Evolutionary conservation across 2,888 invertebrate genomes (phyloP).

Genomic region (Pediacus dermestoides): DNA sequence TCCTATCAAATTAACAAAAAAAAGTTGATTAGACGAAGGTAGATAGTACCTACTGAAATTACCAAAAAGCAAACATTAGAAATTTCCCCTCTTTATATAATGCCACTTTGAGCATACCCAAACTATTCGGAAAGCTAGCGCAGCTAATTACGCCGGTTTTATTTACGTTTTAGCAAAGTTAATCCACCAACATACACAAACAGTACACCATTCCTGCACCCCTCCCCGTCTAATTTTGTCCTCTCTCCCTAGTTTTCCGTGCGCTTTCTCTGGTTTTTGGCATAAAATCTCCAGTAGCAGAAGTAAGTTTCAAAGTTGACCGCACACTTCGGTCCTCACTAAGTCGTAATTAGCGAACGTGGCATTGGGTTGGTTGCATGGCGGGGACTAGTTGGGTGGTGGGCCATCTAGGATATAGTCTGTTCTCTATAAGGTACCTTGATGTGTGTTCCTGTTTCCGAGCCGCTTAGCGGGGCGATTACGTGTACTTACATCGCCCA

Average conservation of each 20-base stretch:
- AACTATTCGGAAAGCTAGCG: conserved; percentile 4
- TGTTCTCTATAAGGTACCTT: conserved; percentile 6
- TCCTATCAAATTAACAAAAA: conserved; percentile 1
- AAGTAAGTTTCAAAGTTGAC: conserved; percentile 8
- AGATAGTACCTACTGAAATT: too few species aligned
- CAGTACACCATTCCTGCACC: background rate
- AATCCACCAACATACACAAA: background rate
- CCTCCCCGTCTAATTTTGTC: too few species aligned
- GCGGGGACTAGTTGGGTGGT: too few species aligned
- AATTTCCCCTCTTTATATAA: too few species aligned
- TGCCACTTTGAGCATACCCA: too few species aligned
- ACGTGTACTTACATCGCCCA: conserved; percentile 29
- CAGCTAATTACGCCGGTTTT: conserved; percentile 4
- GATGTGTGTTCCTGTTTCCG: conserved; percentile 27
- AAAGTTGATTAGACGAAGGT: too few species aligned
- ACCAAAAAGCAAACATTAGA: too few species aligned
- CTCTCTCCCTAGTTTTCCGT: too few species aligned
- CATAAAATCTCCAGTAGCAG: conserved; percentile 5
- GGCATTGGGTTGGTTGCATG: conserved; percentile 2
- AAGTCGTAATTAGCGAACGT: conserved; percentile 8
- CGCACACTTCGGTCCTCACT: conserved; percentile 6
- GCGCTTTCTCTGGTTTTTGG: background rate
- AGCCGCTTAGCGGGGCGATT: conserved; percentile 31
- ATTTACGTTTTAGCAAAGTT: conserved; percentile 8
- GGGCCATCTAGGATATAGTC: too few species aligned